These are phyloP conservation scores for Brevimyrus niger DNA, from an alignment of 2,113 vertebrate genomes.

Conservation along the genomic window DNA sequence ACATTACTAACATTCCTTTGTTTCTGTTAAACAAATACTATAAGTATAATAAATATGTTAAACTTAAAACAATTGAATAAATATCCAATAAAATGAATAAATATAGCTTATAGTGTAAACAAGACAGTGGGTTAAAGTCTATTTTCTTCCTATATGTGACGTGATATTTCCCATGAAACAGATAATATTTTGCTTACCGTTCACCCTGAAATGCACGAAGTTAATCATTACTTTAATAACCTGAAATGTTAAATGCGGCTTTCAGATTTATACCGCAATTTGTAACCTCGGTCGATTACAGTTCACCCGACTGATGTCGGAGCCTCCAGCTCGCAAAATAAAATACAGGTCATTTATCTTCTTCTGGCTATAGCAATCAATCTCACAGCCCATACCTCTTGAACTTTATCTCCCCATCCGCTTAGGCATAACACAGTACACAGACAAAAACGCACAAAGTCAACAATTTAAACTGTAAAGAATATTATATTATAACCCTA, in stretches of 20 bases:
- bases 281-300: neutral
- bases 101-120: neutral
- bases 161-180: neutral
- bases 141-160: neutral
- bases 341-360: neutral
- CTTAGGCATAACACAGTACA: neutral
- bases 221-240: neutral
- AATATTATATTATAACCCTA: neutral
- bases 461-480: neutral
- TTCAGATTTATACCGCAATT: neutral
- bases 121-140: neutral
- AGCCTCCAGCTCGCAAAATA: neutral
- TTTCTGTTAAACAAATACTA: neutral
- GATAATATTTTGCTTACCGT: neutral
- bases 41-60: neutral
- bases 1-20: neutral
- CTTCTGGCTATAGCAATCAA: neutral
- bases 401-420: neutral
- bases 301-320: neutral
- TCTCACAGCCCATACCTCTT: neutral
- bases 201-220: neutral
- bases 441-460: neutral
- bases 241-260: neutral
- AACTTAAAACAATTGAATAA: neutral
- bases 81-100: neutral